Evolutionary conservation across 2,797 vertebrate genomes (phyloP), one percentile per base, ranked within the genome.

Genomic region (Lateolabrax maculatus): DNA sequence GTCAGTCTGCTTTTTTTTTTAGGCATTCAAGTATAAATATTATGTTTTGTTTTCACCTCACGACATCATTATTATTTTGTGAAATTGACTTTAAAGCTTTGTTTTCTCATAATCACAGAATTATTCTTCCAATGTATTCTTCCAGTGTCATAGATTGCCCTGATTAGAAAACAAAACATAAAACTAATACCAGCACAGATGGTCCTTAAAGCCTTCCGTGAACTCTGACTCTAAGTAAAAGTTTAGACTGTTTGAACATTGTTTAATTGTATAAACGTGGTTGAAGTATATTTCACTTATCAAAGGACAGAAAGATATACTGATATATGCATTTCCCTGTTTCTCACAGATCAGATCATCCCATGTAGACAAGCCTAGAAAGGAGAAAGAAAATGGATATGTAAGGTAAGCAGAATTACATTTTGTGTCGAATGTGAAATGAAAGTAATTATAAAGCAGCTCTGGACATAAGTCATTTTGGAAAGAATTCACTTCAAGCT

Each of bases 301-400:
- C 8, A 46, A 46, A 49, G 39, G 2, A 52, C 1, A 43, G 12
- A 36, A 16, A 73, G 7, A 55, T 63, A 25, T 39, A 44, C 19
- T 60, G 4, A 67, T 44, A 37, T 71, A 19, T n/a, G n/a, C 36
- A 57, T 65, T 63, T 57, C 5, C 31, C 12, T 44, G 84, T 95
- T 90, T 89, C 39, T 73, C 36, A 69, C 82, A 98, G 97, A 88
- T 94, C 68, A 97, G 96, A 86, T 94, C 83, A 10, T 94, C 91
- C 62, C 90, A 96, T 74, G 92, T 90, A 66, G 96, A 97, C 39
- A 98, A 97, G 94, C 94, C 96, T 79, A 99, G 97, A 93, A 97
- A 96, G 80, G 97, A 98, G 90, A 98, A 97, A 77, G 97, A 98
- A 94, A 99, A 99, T 91, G 97, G 97, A 64, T 98, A 97, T 87